These are phyloP conservation scores for Origma solitaria DNA, from an alignment of 2,113 vertebrate genomes.

Conservation along the genomic window DNA sequence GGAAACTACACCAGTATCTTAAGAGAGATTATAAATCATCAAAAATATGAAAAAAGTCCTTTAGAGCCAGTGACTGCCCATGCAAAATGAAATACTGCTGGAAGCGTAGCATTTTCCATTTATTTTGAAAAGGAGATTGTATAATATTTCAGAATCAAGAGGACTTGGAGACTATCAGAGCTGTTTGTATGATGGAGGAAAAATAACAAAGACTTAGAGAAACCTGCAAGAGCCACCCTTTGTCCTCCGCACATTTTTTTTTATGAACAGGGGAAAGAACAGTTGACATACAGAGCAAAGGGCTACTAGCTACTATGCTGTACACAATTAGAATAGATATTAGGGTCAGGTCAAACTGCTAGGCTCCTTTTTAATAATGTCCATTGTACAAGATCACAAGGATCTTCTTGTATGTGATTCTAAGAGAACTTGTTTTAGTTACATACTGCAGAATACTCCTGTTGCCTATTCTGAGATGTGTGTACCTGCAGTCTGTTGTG, in stretches of 20 bases:
- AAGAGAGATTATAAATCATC: not conserved
- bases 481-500: not conserved
- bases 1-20: not conserved
- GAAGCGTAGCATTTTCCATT: not conserved
- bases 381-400: not conserved
- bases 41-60: not conserved
- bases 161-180: not conserved
- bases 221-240: not conserved
- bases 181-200: not conserved
- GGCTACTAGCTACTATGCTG: not conserved
- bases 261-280: not conserved
- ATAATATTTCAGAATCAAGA: not conserved
- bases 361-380: not conserved
- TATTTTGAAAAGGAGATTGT: not conserved
- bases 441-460: not conserved
- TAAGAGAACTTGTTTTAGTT: not conserved
- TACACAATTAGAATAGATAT: not conserved
- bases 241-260: not conserved
- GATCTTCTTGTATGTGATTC: not conserved
- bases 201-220: not conserved
- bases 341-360: not conserved
- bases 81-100: not conserved
- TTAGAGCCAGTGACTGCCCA: not conserved
- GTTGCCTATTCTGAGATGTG: not conserved
- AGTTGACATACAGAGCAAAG: not conserved